Conservation (phyloP, 1,140 invertebrate species). For the Teleopsis dalmanni region DNA sequence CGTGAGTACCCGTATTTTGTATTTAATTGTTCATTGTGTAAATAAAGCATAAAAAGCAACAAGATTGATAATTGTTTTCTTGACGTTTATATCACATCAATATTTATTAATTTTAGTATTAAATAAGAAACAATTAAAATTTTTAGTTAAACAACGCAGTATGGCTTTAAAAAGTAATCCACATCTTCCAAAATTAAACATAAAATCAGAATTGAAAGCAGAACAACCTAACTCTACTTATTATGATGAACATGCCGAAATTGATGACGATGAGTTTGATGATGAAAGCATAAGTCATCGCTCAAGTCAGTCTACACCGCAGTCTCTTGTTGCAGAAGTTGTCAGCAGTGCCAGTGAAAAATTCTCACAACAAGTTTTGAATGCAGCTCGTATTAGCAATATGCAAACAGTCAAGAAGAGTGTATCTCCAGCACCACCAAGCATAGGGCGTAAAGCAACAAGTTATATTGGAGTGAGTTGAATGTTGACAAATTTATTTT, state of each 20-base stretch:
- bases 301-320: slow-evolving; percentile 31
- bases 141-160: slow-evolving; percentile 31
- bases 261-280: slow-evolving; percentile 29
- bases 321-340: slow-evolving; percentile 13
- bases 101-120: background rate
- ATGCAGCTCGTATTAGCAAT: slow-evolving; percentile 9
- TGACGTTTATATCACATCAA: no score
- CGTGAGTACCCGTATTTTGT: no score
- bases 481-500: no score
- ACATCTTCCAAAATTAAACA: slow-evolving; percentile 38
- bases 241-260: slow-evolving; percentile 32
- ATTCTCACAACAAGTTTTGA: slow-evolving; percentile 1
- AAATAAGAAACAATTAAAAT: no score
- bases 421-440: slow-evolving; percentile 46
- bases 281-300: slow-evolving; percentile 30
- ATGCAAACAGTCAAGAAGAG: slow-evolving; percentile 33
- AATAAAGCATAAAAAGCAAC: no score
- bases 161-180: slow-evolving; percentile 40
- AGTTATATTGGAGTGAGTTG: slow-evolving; percentile 54
- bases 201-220: slow-evolving; percentile 37
- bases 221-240: slow-evolving; percentile 41
- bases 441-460: slow-evolving; percentile 52
- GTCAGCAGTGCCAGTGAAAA: slow-evolving; percentile 1
- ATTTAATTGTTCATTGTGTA: no score
- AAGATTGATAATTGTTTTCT: no score